Conservation (phyloP, 92 coral and sea anemone genomes). For the Epizoanthus illoricatus region DNA sequence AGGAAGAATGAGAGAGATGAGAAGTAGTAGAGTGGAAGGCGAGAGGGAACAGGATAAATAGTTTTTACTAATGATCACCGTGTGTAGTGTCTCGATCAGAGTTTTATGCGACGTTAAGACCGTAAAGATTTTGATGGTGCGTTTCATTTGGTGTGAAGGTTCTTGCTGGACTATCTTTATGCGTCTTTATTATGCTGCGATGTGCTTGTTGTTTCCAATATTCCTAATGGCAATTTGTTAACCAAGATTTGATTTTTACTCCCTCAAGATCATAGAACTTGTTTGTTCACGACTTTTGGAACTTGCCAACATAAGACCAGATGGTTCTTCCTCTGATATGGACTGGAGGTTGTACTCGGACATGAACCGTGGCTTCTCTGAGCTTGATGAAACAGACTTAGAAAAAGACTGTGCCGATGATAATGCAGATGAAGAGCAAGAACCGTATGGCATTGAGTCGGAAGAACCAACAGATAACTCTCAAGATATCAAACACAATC, state of each 20-base stretch:
- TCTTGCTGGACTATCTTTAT: no score
- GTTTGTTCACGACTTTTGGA: constrained; percentile 75
- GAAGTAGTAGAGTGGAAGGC: not conserved
- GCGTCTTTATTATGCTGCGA: not conserved
- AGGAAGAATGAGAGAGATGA: no score
- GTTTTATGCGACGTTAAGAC: no score
- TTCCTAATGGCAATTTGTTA: not conserved
- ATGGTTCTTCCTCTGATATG: constrained; percentile 38
- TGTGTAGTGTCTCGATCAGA: no score
- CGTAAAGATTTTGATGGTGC: no score
- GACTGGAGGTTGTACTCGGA: constrained; percentile 58
- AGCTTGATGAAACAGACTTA: constrained; percentile 57
- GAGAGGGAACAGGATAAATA: not conserved
- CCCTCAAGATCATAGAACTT: constrained; percentile 50
- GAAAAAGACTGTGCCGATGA: constrained; percentile 10
- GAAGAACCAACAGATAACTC: constrained; percentile 33
- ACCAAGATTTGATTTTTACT: not conserved
- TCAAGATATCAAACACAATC: constrained; percentile 64
- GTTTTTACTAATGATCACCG: no score
- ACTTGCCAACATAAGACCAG: constrained; percentile 67
- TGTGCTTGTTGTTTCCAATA: constrained; percentile 3
- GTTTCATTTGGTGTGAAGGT: no score
- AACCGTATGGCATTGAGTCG: constrained; percentile 1
- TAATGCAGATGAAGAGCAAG: constrained; percentile 13
- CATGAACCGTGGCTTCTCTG: constrained; percentile 54